Conservation (phyloP, 64 coral and sea anemone genomes). For the Porites lutea region DNA sequence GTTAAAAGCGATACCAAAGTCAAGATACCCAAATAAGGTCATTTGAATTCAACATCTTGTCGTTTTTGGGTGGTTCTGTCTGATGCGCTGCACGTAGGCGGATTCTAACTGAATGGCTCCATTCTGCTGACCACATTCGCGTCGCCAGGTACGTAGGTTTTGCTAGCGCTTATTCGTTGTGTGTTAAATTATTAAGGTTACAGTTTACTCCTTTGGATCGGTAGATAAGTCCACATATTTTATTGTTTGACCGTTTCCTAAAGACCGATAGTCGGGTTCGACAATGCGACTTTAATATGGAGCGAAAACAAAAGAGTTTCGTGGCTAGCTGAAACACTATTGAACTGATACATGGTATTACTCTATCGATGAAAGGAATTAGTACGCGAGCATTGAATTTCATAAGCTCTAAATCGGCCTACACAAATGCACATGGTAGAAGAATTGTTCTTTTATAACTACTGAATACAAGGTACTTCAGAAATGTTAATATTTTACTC, state of each 20-base stretch:
- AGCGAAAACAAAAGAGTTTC: neutral
- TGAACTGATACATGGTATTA: neutral
- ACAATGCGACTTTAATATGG: neutral
- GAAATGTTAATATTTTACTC: too few species aligned
- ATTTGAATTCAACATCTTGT: neutral
- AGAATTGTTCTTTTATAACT: too few species aligned
- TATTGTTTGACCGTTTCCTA: neutral
- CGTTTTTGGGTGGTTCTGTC: constrained; percentile 13
- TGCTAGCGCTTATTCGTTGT: neutral
- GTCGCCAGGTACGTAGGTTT: neutral
- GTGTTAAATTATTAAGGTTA: neutral
- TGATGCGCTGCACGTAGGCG: neutral
- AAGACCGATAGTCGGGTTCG: neutral
- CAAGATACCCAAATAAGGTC: neutral
- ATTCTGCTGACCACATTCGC: neutral
- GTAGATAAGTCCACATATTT: neutral
- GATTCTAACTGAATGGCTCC: neutral
- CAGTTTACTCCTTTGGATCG: neutral
- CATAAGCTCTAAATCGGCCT: too few species aligned
- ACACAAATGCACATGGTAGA: too few species aligned
- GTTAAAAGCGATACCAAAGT: constrained; percentile 4
- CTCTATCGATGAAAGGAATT: neutral
- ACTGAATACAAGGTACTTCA: too few species aligned
- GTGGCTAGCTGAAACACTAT: too few species aligned
- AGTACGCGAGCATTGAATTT: neutral